Percentiles rank a stretch among this genome's conserved stretches.
These are phyloP conservation scores for Grantiella picta DNA, from an alignment of 2,113 vertebrate species.

Conservation along the genomic window DNA sequence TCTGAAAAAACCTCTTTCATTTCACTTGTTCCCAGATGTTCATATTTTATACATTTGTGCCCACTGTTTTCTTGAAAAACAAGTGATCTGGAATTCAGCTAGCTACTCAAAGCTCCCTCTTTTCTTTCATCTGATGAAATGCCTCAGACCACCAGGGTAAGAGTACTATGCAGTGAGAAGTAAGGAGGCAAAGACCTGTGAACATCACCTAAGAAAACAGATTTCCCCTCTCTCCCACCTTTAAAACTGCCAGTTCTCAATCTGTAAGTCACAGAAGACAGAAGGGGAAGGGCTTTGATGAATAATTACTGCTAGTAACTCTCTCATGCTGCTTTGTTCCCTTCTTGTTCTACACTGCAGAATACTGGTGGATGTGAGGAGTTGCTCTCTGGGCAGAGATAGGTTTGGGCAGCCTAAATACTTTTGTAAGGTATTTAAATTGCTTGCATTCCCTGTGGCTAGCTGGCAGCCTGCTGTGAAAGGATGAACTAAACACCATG, in stretches of 20 bases:
- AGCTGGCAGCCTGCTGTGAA: background rate
- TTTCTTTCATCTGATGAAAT: background rate
- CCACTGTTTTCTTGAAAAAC: background rate
- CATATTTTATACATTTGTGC: background rate
- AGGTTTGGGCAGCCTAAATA: background rate
- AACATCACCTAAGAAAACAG: background rate
- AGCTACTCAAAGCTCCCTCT: background rate
- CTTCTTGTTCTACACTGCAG: background rate
- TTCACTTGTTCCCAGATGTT: background rate
- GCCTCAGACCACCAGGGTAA: background rate
- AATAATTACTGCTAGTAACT: background rate
- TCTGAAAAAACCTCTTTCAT: background rate
- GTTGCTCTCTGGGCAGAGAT: background rate
- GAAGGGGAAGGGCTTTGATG: background rate
- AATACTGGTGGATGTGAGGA: background rate
- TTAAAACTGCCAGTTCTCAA: background rate
- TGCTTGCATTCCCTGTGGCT: background rate
- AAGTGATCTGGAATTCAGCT: constrained; percentile 6
- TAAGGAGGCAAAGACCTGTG: background rate
- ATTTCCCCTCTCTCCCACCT: background rate
- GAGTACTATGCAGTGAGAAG: background rate
- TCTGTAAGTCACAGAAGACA: background rate
- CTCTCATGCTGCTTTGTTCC: background rate
- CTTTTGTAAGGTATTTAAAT: background rate
- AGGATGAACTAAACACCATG: background rate